Percentiles rank a stretch among this genome's conserved stretches.
Conservation (phyloP, 2,113 vertebrate species). For the Symphodus melops region DNA sequence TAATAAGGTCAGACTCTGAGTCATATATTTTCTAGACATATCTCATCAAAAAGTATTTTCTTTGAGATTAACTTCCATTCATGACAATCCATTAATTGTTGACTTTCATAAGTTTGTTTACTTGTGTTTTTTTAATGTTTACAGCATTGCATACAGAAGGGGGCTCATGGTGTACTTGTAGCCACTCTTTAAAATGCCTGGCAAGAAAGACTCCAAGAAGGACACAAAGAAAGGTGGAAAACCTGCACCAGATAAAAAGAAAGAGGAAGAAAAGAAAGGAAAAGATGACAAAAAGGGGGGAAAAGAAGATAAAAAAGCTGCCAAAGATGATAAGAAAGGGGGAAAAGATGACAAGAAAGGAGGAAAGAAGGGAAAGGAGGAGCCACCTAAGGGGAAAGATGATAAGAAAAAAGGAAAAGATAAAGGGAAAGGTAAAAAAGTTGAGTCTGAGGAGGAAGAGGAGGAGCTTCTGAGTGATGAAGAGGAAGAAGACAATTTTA, state of each 20-base stretch:
- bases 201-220: constrained; percentile 87
- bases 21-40: constrained; percentile 3
- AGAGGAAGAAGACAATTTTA: constrained; percentile 66
- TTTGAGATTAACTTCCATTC: constrained; percentile 9
- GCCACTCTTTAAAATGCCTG: constrained; percentile 77
- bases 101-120: constrained; percentile 5
- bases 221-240: constrained; percentile 78
- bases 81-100: neutral
- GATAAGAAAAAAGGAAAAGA: constrained; percentile 83
- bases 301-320: constrained; percentile 75
- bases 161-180: constrained; percentile 76
- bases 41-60: neutral
- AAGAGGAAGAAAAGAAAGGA: constrained; percentile 80
- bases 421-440: constrained; percentile 87
- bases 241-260: constrained; percentile 73
- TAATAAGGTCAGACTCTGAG: constrained; percentile 59
- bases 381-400: constrained; percentile 79
- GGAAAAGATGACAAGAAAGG: constrained; percentile 79
- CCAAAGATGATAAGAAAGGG: constrained; percentile 71
- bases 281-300: constrained; percentile 77
- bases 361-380: constrained; percentile 79
- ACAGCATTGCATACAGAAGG: constrained; percentile 35
- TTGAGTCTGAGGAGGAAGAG: constrained; percentile 82
- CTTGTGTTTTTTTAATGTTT: constrained; percentile 70
- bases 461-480: constrained; percentile 80